Conservation (phyloP, 2,113 vertebrate species). For the Seriola dumerili region DNA sequence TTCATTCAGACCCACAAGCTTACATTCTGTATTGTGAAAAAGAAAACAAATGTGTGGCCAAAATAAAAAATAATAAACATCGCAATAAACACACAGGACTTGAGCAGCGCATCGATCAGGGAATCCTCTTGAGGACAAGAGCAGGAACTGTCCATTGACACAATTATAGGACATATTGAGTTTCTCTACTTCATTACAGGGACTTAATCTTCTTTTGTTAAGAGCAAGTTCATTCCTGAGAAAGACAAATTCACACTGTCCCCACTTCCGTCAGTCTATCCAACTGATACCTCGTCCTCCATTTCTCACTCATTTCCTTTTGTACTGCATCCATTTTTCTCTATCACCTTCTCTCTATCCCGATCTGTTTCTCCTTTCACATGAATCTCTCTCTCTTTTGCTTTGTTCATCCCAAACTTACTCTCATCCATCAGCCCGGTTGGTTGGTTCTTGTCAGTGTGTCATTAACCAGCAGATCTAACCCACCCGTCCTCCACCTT, state of each 20-base stretch:
- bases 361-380: no score
- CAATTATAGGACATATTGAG: constrained; percentile 30
- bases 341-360: neutral
- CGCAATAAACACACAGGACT: constrained; percentile 2
- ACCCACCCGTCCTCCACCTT: constrained; percentile 11
- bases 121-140: neutral
- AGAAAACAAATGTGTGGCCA: neutral
- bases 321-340: neutral
- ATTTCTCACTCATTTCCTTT: neutral
- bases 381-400: neutral
- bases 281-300: neutral
- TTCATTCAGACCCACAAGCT: no score
- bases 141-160: constrained; percentile 3
- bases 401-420: constrained; percentile 12
- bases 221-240: constrained; percentile 23
- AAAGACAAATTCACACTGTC: neutral
- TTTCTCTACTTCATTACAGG: constrained; percentile 23
- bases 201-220: constrained; percentile 10
- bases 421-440: constrained; percentile 10
- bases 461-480: neutral
- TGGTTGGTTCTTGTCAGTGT: constrained; percentile 1
- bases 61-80: neutral
- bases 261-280: neutral
- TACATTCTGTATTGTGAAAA: no score
- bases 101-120: constrained; percentile 2